Conservation (phyloP, 2,888 invertebrate genomes). For the Acleris literana region DNA sequence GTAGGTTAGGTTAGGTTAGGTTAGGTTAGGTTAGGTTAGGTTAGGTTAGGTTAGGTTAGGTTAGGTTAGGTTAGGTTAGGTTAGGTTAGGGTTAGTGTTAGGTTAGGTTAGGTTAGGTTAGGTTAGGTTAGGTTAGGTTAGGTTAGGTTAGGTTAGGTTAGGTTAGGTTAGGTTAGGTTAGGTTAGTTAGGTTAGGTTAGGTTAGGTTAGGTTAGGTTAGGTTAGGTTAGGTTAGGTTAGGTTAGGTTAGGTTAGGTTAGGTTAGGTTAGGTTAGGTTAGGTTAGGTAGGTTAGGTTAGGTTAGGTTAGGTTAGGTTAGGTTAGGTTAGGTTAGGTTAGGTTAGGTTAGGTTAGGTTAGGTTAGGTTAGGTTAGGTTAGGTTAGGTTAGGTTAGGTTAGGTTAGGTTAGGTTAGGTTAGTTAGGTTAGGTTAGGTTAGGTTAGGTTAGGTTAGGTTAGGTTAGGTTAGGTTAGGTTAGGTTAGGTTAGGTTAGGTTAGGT, state of each 20-base stretch:
- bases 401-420: slow-evolving; percentile 12
- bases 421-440: slow-evolving; percentile 13
- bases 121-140: slow-evolving; percentile 18
- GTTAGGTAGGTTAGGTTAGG: too few relatives aligned
- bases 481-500: background rate
- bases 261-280: slow-evolving; percentile 2
- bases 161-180: slow-evolving; percentile 36
- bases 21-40: too few relatives aligned
- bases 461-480: background rate
- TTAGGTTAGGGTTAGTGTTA: too few relatives aligned
- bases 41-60: too few relatives aligned
- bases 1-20: too few relatives aligned
- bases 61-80: slow-evolving; percentile 19
- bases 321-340: slow-evolving; percentile 8
- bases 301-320: too few relatives aligned
- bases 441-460: slow-evolving; percentile 6
- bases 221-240: too few relatives aligned
- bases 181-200: slow-evolving; percentile 10
- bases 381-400: slow-evolving; percentile 7
- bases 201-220: too few relatives aligned
- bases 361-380: slow-evolving; percentile 12
- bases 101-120: slow-evolving; percentile 5
- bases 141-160: slow-evolving; percentile 34
- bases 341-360: slow-evolving; percentile 13
- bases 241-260: too few relatives aligned